phyloP scores from a whole-genome alignment of 2,797 vertebrate genomes.

The Manis javanica region DNA sequence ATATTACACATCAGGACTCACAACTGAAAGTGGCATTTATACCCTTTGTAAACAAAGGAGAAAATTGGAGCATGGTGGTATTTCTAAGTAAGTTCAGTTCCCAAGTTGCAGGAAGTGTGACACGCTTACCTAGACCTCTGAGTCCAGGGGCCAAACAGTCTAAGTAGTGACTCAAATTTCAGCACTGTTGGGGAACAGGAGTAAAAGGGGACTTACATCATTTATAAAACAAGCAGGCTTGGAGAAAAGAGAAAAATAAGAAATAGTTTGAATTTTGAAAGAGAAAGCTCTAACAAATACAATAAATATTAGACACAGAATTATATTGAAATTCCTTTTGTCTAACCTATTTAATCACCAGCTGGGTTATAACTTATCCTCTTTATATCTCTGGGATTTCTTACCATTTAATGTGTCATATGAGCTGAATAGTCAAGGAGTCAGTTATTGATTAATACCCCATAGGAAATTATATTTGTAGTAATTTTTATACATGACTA shows the following conservation, averaged over 20 bases:
- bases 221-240: not conserved
- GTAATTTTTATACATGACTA: not conserved
- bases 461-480: not conserved
- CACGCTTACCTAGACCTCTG: no score
- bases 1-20: not conserved
- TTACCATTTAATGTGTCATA: not conserved
- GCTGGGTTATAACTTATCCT: not conserved
- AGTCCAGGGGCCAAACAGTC: not conserved
- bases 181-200: not conserved
- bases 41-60: not conserved
- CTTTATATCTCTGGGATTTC: not conserved
- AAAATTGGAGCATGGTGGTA: not conserved
- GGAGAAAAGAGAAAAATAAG: not conserved
- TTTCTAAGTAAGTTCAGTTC: not conserved
- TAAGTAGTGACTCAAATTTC: not conserved
- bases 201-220: not conserved
- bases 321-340: not conserved
- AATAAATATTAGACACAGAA: not conserved
- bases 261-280: not conserved
- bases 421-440: not conserved
- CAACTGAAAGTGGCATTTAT: not conserved
- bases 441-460: not conserved
- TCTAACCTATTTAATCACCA: not conserved
- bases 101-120: not conserved
- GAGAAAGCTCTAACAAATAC: not conserved